Evolutionary conservation across 1,140 invertebrate species (phyloP).

Genomic region (Drosophila willistoni): DNA sequence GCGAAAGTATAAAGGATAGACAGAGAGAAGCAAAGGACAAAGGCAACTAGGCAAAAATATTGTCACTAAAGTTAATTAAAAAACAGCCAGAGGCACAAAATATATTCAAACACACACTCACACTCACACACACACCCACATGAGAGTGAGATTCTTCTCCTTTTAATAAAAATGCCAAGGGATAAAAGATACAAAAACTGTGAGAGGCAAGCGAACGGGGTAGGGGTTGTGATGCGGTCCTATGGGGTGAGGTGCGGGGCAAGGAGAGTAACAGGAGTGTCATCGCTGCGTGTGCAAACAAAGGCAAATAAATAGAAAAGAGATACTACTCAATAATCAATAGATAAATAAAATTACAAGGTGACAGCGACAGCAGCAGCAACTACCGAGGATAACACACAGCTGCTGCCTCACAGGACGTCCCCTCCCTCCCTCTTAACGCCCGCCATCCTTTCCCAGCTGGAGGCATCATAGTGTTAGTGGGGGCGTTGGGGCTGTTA

Average conservation of each 20-base stretch:
- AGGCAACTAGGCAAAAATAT: constrained; percentile 66
- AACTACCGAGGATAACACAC: constrained; percentile 60
- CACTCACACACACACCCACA: constrained; percentile 22
- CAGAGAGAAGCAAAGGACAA: neutral
- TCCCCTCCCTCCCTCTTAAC: neutral
- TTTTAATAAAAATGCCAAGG: constrained; percentile 74
- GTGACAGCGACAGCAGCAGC: constrained; percentile 72
- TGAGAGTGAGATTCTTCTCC: constrained; percentile 47
- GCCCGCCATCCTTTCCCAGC: constrained; percentile 1
- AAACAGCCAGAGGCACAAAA: constrained; percentile 73
- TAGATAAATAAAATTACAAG: constrained; percentile 82
- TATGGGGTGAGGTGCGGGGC: too few species aligned
- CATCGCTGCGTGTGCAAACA: constrained; percentile 77
- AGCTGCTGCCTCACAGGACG: constrained; percentile 35
- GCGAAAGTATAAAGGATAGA: neutral
- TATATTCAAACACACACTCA: constrained; percentile 41
- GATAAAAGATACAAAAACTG: constrained; percentile 10
- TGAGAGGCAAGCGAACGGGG: neutral
- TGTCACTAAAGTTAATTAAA: constrained; percentile 82
- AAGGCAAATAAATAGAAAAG: constrained; percentile 81
- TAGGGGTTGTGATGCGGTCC: neutral
- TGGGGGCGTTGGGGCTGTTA: constrained; percentile 35
- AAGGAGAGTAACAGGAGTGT: constrained; percentile 40
- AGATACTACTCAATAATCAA: constrained; percentile 82
- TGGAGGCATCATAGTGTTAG: neutral